phyloP scores from a whole-genome alignment of 2,888 invertebrate genomes.

The Sarcophaga caerulescens region DNA sequence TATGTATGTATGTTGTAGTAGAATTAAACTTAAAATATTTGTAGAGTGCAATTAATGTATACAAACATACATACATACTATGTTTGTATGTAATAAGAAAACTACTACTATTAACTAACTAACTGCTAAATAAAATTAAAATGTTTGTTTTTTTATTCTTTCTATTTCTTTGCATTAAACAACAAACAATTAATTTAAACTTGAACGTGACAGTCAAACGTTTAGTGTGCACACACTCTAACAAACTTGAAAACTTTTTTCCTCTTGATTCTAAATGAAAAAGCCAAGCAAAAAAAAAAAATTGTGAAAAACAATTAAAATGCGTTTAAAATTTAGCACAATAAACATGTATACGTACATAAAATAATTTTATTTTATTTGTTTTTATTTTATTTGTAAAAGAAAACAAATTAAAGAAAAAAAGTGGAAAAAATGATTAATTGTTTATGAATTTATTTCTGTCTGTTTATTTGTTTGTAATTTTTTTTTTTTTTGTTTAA shows the following conservation, averaged over 20 bases:
- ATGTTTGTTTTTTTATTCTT: no score
- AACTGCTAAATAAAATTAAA: no score
- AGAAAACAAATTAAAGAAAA: no score
- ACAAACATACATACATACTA: no score
- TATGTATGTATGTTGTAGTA: background rate
- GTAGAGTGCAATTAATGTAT: no score
- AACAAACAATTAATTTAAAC: conserved; percentile 66
- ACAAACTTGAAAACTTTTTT: background rate
- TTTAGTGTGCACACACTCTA: conserved; percentile 29
- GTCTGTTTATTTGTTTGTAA: no score
- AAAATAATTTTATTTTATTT: no score
- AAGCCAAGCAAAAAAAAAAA: background rate
- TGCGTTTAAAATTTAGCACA: conserved; percentile 30
- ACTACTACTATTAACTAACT: background rate
- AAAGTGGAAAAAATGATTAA: no score
- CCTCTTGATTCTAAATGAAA: background rate
- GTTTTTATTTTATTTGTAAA: no score
- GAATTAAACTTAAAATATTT: background rate
- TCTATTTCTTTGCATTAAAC: background rate
- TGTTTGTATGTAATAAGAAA: background rate
- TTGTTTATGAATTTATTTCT: no score
- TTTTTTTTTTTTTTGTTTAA: no score
- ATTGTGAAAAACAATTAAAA: background rate
- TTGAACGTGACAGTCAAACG: conserved; percentile 62
- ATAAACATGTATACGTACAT: background rate